These are phyloP conservation scores for Nasonia giraulti DNA, from an alignment of 1,140 invertebrate species.

Conservation along the genomic window DNA sequence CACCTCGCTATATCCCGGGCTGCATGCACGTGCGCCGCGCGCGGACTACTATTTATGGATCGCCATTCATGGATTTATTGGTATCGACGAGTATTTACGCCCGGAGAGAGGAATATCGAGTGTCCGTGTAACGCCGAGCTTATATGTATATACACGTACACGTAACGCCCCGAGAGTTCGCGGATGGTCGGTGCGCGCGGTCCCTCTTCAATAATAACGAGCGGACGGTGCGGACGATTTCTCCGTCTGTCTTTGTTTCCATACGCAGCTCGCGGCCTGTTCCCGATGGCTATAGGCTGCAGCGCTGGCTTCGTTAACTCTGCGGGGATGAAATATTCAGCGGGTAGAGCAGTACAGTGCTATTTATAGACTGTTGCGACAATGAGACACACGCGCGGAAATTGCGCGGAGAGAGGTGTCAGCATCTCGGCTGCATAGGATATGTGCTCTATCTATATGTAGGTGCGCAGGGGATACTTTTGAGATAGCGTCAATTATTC, in stretches of 20 bases:
- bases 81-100: conserved; percentile 55
- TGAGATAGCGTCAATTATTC: conserved; percentile 39
- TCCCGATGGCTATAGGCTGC: background rate
- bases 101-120: background rate
- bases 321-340: conserved; percentile 23
- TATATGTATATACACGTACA: background rate
- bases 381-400: background rate
- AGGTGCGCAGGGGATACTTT: background rate
- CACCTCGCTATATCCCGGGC: background rate
- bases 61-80: conserved; percentile 65
- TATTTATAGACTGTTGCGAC: conserved; percentile 29
- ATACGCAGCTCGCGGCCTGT: background rate
- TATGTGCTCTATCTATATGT: background rate
- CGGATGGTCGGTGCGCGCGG: background rate
- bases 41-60: conserved; percentile 65
- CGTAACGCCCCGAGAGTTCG: background rate
- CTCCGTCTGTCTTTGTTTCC: background rate
- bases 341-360: background rate
- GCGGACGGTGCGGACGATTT: background rate
- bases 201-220: conserved; percentile 35
- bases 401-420: background rate
- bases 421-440: no score
- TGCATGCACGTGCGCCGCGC: conserved; percentile 35
- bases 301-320: background rate
- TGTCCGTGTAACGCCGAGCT: background rate